Evolutionary conservation across 2,113 vertebrate species (phyloP).

Genomic region (Phalacrocorax brasilianus): DNA sequence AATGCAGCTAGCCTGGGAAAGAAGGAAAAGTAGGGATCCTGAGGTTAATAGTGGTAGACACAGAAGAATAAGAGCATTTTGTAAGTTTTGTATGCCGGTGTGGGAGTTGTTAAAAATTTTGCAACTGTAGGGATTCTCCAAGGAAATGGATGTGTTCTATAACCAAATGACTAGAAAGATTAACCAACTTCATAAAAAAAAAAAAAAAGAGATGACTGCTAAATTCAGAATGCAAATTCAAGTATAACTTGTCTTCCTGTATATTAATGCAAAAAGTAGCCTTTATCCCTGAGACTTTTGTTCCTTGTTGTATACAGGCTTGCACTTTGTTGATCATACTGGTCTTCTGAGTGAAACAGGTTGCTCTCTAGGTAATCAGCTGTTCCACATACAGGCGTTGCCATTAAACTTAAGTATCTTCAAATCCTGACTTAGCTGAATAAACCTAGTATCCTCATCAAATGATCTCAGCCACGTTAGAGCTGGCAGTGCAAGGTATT

Average conservation of each 20-base stretch:
- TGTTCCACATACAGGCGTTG: background rate
- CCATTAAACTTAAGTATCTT: background rate
- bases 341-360: background rate
- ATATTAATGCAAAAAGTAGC: background rate
- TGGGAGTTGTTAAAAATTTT: background rate
- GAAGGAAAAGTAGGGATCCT: background rate
- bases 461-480: background rate
- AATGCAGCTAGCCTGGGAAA: background rate
- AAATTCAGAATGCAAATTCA: background rate
- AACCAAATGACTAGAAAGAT: background rate
- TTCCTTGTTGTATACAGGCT: background rate
- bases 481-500: background rate
- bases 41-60: background rate
- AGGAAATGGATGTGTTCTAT: background rate
- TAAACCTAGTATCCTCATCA: background rate
- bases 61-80: background rate
- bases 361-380: background rate
- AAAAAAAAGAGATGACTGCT: background rate
- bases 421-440: background rate
- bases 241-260: background rate
- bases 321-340: background rate
- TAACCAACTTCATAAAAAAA: background rate
- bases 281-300: background rate
- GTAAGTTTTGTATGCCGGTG: background rate
- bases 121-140: background rate